These are phyloP conservation scores for Pomacea canaliculata DNA, from an alignment of 2,888 invertebrate genomes.

Conservation along the genomic window DNA sequence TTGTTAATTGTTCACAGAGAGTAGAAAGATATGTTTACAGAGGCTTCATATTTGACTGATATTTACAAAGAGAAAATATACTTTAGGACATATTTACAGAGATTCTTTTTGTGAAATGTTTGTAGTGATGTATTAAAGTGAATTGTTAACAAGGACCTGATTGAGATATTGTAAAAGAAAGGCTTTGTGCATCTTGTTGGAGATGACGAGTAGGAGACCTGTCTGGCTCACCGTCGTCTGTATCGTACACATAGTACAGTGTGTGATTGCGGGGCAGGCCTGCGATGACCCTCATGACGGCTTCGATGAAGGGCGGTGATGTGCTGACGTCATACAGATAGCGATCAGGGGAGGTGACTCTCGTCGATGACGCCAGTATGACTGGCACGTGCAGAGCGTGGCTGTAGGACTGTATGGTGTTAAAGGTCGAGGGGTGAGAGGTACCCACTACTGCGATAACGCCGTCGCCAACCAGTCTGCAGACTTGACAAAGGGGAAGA, in stretches of 20 bases:
- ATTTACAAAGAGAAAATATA: not conserved
- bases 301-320: conserved; percentile 95
- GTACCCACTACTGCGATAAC: conserved; percentile 59
- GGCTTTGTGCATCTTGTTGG: not conserved
- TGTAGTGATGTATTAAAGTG: not conserved
- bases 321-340: conserved; percentile 73
- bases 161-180: not conserved
- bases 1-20: not conserved
- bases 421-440: conserved; percentile 54
- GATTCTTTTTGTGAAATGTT: not conserved
- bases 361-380: conserved; percentile 56
- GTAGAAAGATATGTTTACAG: no score
- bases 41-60: not conserved
- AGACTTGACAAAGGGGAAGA: conserved; percentile 50
- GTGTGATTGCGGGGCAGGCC: conserved; percentile 84
- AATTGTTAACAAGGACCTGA: not conserved
- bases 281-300: conserved; percentile 90
- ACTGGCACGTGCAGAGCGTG: conserved; percentile 63
- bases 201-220: no score
- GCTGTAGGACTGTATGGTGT: conserved; percentile 63
- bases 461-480: conserved; percentile 52
- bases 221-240: conserved; percentile 82
- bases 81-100: not conserved
- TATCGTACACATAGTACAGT: conserved; percentile 91
- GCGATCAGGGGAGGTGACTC: conserved; percentile 39